These are phyloP conservation scores for Ectemnius continuus DNA, from an alignment of 2,888 invertebrate species.

Conservation along the genomic window DNA sequence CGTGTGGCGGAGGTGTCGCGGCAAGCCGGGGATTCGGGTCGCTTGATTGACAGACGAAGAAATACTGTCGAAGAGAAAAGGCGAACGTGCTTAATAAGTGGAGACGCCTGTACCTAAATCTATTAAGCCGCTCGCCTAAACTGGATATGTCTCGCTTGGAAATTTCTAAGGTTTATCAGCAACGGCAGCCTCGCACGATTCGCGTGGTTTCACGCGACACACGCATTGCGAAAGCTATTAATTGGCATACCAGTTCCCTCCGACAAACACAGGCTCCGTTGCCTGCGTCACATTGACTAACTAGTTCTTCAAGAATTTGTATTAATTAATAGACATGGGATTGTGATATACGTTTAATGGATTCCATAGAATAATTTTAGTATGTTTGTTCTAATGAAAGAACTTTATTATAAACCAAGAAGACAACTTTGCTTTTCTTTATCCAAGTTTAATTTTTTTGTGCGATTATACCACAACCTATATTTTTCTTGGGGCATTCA, in stretches of 20 bases:
- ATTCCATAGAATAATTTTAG: too few species aligned
- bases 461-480: too few species aligned
- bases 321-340: constrained; percentile 25
- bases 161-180: constrained; percentile 18
- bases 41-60: neutral
- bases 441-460: too few species aligned
- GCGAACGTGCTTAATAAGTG: neutral
- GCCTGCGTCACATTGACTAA: too few species aligned
- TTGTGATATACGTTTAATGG: too few species aligned
- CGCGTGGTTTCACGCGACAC: constrained; percentile 28
- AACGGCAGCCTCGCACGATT: neutral
- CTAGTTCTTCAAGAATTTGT: constrained; percentile 34
- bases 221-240: constrained; percentile 28
- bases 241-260: constrained; percentile 15
- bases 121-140: neutral
- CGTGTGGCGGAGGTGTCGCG: neutral
- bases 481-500: too few species aligned
- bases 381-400: too few species aligned
- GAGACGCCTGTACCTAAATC: neutral
- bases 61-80: neutral
- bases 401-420: too few species aligned
- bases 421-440: too few species aligned
- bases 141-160: constrained; percentile 14
- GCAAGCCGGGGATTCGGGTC: neutral
- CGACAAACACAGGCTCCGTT: too few species aligned